Conservation (phyloP, 2,888 invertebrate genomes). For the Tipula unca region DNA sequence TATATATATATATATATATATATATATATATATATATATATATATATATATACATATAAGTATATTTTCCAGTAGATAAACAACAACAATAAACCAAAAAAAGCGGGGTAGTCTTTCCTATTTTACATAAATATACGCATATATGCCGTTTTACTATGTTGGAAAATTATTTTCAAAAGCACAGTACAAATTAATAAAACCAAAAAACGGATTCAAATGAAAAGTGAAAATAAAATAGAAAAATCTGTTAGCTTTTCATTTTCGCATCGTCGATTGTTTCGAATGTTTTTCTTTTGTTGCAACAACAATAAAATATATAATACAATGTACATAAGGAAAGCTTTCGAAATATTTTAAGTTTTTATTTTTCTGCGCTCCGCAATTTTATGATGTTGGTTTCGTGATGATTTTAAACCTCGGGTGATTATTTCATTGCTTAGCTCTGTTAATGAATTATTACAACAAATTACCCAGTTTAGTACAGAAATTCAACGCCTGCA, state of each 20-base stretch:
- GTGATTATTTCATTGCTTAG: no score
- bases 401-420: no score
- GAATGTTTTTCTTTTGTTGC: no score
- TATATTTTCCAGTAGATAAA: background rate
- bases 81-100: background rate
- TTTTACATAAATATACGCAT: background rate
- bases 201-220: background rate
- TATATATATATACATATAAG: background rate
- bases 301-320: no score
- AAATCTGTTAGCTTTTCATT: background rate
- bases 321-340: no score
- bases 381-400: no score
- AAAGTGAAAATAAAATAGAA: background rate
- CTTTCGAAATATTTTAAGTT: no score
- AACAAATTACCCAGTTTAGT: no score
- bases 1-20: background rate
- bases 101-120: background rate
- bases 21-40: background rate
- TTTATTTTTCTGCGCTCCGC: no score
- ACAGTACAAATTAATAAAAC: background rate
- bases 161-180: background rate
- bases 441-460: no score
- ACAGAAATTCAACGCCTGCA: no score
- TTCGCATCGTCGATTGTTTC: no score
- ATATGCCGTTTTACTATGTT: background rate